phyloP scores from a whole-genome alignment of 2,113 vertebrate genomes.

The Hypomesus transpacificus region DNA sequence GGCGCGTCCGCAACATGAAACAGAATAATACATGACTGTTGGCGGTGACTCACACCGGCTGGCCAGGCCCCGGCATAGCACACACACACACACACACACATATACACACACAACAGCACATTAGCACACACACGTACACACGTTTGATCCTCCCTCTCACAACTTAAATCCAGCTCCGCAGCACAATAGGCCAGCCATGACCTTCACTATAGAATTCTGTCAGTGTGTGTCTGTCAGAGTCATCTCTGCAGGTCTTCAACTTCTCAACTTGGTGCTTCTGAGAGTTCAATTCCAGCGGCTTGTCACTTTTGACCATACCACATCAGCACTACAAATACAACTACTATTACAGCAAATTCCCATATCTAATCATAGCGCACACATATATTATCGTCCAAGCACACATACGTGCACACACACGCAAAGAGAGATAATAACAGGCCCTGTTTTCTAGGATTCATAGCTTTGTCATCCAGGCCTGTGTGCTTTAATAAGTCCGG shows the following conservation, averaged over 20 bases:
- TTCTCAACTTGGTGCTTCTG: neutral
- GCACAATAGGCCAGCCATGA: conserved; percentile 17
- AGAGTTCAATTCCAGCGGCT: neutral
- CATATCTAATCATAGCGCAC: conserved; percentile 3
- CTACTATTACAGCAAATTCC: neutral
- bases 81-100: conserved; percentile 31
- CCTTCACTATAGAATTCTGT: conserved; percentile 25
- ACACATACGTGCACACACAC: neutral
- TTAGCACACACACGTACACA: conserved; percentile 15
- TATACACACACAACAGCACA: conserved; percentile 27
- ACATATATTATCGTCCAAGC: neutral
- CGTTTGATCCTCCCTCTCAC: conserved; percentile 31
- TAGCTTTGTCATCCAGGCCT: neutral
- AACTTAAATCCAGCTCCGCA: conserved; percentile 13
- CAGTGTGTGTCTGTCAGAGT: conserved; percentile 6
- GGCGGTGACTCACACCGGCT: conserved; percentile 55
- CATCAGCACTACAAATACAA: neutral
- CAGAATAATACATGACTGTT: conserved; percentile 76
- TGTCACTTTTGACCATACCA: neutral
- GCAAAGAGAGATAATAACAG: neutral
- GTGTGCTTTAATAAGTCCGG: neutral
- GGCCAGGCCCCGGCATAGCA: conserved; percentile 58
- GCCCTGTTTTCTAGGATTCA: neutral
- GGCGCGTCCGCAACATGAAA: conserved; percentile 71
- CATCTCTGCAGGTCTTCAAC: neutral